Percentiles rank a stretch among this genome's conserved stretches.
Evolutionary conservation across 2,113 vertebrate species (phyloP).

Genomic region (Crotalus viridis): DNA sequence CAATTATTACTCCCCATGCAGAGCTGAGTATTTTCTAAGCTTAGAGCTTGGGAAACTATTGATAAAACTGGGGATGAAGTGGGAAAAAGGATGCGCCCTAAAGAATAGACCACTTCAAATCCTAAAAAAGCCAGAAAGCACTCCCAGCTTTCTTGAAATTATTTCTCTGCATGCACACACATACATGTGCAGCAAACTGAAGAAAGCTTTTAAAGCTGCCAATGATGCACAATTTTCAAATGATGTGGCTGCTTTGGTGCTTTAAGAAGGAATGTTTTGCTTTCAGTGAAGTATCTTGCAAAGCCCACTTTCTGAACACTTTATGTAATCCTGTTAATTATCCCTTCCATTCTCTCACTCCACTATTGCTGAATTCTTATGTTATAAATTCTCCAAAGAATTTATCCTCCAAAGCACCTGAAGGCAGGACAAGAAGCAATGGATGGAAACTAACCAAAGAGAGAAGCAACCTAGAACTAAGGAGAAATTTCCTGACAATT

Average conservation of each 20-base stretch:
- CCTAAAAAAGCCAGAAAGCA: not conserved
- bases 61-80: not conserved
- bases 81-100: not conserved
- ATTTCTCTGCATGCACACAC: not conserved
- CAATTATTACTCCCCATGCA: not conserved
- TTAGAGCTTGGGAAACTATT: not conserved
- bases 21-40: not conserved
- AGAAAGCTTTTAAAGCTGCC: not conserved
- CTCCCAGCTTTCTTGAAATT: not conserved
- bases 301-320: not conserved
- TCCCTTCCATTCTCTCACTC: not conserved
- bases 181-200: not conserved
- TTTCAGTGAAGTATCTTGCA: not conserved
- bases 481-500: no score
- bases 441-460: no score
- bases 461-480: no score
- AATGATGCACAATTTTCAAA: not conserved
- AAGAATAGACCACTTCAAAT: not conserved
- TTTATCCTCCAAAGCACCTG: no score
- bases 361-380: not conserved
- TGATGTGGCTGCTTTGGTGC: not conserved
- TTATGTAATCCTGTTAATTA: not conserved
- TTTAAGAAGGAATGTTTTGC: not conserved
- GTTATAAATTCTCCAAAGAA: no score
- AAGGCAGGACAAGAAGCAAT: no score